These are phyloP conservation scores for Sinocyclocheilus grahami DNA, from an alignment of 2,113 vertebrate species.

Conservation along the genomic window DNA sequence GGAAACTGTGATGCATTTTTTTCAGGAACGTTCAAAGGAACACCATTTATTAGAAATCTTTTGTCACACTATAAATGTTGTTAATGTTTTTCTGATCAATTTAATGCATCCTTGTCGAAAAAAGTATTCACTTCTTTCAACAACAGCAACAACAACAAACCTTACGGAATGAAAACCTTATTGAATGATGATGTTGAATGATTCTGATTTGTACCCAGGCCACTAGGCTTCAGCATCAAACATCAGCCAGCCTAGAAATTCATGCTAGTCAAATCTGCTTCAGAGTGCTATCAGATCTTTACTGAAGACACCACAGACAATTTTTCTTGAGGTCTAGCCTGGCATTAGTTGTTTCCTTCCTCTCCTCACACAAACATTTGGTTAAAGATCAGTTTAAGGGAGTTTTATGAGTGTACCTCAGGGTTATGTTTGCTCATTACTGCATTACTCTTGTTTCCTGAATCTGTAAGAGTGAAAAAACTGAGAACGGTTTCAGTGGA, in stretches of 20 bases:
- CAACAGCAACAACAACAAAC: background rate
- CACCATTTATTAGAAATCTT: background rate
- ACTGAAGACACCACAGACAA: background rate
- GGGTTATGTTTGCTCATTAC: conserved; percentile 10
- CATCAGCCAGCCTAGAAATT: background rate
- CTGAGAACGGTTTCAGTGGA: conserved; percentile 27
- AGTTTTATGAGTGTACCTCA: conserved; percentile 24
- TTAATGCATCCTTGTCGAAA: background rate
- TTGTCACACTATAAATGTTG: background rate
- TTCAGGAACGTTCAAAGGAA: background rate
- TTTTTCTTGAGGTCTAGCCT: background rate
- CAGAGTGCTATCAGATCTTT: background rate
- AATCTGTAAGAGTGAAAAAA: background rate
- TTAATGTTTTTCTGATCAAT: background rate
- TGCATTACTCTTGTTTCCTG: background rate
- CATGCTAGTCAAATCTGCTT: background rate
- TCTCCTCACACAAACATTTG: conserved; percentile 1
- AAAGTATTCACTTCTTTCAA: background rate
- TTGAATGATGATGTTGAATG: background rate
- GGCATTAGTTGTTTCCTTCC: conserved; percentile 19
- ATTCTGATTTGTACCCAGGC: background rate
- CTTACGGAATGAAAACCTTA: no score
- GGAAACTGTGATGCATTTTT: no score
- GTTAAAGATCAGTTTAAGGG: conserved; percentile 3
- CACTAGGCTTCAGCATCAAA: background rate